These are phyloP conservation scores for Clarias gariepinus DNA, from an alignment of 2,113 vertebrate genomes.

Conservation along the genomic window DNA sequence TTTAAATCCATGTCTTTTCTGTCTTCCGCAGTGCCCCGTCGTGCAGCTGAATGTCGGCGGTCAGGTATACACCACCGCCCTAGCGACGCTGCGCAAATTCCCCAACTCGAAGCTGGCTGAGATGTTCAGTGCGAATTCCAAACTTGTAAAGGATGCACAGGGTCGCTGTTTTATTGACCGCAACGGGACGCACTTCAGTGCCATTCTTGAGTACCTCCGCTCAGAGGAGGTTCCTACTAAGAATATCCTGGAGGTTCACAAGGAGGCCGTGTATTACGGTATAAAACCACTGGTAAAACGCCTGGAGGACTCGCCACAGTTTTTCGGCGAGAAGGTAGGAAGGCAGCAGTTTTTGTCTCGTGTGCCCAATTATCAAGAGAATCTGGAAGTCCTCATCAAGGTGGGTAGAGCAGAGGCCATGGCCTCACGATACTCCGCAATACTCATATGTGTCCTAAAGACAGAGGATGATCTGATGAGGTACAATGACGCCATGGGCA, in stretches of 20 bases:
- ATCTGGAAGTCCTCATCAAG: slow-evolving; percentile 88
- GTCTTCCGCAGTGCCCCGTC: slow-evolving; percentile 67
- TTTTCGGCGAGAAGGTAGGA: slow-evolving; percentile 87
- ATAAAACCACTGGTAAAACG: slow-evolving; percentile 82
- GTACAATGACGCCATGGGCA: slow-evolving; percentile 72
- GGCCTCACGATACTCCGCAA: slow-evolving; percentile 73
- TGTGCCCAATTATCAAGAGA: slow-evolving; percentile 86
- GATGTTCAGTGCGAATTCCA: slow-evolving; percentile 72
- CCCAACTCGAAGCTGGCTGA: slow-evolving; percentile 81
- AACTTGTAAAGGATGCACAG: slow-evolving; percentile 67
- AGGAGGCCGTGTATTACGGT: slow-evolving; percentile 83
- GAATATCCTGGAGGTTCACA: slow-evolving; percentile 79
- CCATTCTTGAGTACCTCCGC: slow-evolving; percentile 85
- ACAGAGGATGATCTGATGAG: slow-evolving; percentile 74
- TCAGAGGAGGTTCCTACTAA: slow-evolving; percentile 75
- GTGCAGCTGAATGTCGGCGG: slow-evolving; percentile 87
- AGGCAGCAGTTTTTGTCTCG: slow-evolving; percentile 86
- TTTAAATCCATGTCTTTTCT: not conserved
- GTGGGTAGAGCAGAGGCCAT: slow-evolving; percentile 86
- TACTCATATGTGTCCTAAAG: slow-evolving; percentile 79
- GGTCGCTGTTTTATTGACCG: slow-evolving; percentile 88
- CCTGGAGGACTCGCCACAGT: slow-evolving; percentile 81
- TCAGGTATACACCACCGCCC: slow-evolving; percentile 77
- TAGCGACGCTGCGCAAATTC: slow-evolving; percentile 80
- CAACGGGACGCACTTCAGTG: slow-evolving; percentile 79